These are phyloP conservation scores for Merops nubicus DNA, from an alignment of 2,113 vertebrate genomes.

Conservation along the genomic window DNA sequence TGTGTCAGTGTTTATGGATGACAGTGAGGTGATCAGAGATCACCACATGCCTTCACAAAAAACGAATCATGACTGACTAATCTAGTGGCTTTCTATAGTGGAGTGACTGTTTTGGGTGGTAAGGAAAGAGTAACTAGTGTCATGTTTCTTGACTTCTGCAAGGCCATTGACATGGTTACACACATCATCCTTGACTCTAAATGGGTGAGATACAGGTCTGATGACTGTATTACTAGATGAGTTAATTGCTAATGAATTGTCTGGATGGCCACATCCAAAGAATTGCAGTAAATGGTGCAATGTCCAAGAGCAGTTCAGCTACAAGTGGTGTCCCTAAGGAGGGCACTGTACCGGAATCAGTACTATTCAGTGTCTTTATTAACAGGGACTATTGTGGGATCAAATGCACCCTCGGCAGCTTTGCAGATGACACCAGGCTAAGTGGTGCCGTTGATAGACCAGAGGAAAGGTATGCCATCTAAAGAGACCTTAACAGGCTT, in stretches of 20 bases:
- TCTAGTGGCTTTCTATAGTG: not conserved
- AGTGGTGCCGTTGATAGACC: not conserved
- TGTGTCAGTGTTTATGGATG: not conserved
- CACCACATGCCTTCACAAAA: not conserved
- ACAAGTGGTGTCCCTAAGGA: not conserved
- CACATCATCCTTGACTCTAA: not conserved
- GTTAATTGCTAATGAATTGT: not conserved
- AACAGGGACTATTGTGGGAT: no score
- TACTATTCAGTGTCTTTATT: not conserved
- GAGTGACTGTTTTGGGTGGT: not conserved
- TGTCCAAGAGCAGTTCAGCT: not conserved
- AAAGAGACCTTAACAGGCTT: not conserved
- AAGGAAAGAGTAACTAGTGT: not conserved
- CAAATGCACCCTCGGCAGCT: accelerated
- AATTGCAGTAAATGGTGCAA: not conserved
- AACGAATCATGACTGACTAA: not conserved
- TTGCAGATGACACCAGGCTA: not conserved
- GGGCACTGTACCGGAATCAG: accelerated
- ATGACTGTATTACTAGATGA: not conserved
- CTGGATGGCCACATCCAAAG: not conserved
- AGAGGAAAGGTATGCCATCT: not conserved
- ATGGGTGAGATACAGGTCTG: not conserved
- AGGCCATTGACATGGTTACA: not conserved
- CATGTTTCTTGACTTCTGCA: not conserved
- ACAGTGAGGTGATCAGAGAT: not conserved